Percentiles rank a stretch among this genome's conserved stretches.
Conservation (phyloP, 2,888 invertebrate genomes). For the Apotomis betuletana region DNA sequence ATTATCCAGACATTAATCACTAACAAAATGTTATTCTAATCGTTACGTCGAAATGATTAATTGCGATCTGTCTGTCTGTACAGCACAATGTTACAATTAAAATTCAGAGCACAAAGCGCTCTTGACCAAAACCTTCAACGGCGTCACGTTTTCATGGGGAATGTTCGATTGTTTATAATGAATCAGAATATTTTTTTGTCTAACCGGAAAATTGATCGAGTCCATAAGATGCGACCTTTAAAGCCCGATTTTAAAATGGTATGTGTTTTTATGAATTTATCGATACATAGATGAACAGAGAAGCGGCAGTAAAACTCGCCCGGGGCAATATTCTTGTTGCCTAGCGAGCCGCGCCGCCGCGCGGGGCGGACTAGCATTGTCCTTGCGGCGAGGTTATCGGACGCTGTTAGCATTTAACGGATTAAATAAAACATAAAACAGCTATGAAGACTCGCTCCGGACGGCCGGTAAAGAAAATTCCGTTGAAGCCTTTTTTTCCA, state of each 20-base stretch:
- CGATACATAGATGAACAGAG: constrained; percentile 45
- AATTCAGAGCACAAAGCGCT: constrained; percentile 47
- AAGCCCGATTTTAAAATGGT: neutral
- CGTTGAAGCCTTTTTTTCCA: constrained; percentile 78
- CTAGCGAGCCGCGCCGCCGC: constrained; percentile 55
- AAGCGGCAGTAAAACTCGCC: constrained; percentile 61
- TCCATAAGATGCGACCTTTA: neutral
- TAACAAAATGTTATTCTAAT: constrained; percentile 60
- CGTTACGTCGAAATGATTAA: constrained; percentile 63
- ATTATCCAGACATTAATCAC: constrained; percentile 69
- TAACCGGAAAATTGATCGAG: neutral
- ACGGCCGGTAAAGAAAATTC: constrained; percentile 75
- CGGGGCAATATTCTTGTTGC: constrained; percentile 57
- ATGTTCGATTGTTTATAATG: constrained; percentile 19
- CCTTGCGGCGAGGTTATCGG: constrained; percentile 81
- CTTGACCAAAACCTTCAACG: constrained; percentile 49
- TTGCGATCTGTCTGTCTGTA: constrained; percentile 57
- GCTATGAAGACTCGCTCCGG: constrained; percentile 77
- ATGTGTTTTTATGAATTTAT: constrained; percentile 6
- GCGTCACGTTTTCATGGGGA: constrained; percentile 42
- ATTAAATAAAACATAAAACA: constrained; percentile 74
- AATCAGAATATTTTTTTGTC: constrained; percentile 26
- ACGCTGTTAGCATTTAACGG: constrained; percentile 80
- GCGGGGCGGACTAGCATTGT: constrained; percentile 66
- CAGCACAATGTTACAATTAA: constrained; percentile 54